phyloP scores from a whole-genome alignment of 2,113 vertebrate species.

The Gymnocephalus cernua region DNA sequence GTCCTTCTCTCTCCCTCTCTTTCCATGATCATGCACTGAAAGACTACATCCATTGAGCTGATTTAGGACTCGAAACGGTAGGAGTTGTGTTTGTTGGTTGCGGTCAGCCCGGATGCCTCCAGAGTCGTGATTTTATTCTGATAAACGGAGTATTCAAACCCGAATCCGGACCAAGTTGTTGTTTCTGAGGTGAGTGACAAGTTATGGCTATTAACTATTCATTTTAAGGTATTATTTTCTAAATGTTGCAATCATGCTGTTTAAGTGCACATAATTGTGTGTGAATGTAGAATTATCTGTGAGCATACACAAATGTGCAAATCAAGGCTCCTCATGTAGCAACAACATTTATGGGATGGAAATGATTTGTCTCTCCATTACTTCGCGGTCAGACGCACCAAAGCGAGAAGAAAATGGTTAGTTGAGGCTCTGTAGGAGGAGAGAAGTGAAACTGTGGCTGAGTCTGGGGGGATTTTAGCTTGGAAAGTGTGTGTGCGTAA shows the following conservation, averaged over 20 bases:
- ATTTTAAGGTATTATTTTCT: background rate
- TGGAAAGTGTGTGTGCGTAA: slow-evolving; percentile 59
- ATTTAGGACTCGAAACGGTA: slow-evolving; percentile 6
- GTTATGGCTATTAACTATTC: background rate
- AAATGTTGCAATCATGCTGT: background rate
- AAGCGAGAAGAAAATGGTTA: background rate
- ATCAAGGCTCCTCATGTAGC: background rate
- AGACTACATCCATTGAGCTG: slow-evolving; percentile 32
- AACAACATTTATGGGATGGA: background rate
- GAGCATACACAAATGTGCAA: background rate
- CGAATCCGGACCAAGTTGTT: slow-evolving; percentile 23
- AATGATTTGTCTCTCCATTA: slow-evolving; percentile 1
- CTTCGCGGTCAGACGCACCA: slow-evolving; percentile 6
- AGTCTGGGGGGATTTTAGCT: background rate
- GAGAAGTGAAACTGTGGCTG: slow-evolving; percentile 29
- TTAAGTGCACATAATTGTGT: background rate
- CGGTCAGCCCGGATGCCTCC: slow-evolving; percentile 59
- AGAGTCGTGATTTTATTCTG: slow-evolving; percentile 58
- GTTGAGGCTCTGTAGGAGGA: background rate
- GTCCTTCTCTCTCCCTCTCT: background rate
- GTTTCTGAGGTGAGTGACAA: slow-evolving; percentile 61
- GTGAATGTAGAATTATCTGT: too few species aligned
- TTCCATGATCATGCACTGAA: slow-evolving; percentile 41
- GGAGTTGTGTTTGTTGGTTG: slow-evolving; percentile 20
- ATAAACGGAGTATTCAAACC: slow-evolving; percentile 69